Conservation (phyloP, 1,140 invertebrate genomes). For the Pemphigus obesinymphae region DNA sequence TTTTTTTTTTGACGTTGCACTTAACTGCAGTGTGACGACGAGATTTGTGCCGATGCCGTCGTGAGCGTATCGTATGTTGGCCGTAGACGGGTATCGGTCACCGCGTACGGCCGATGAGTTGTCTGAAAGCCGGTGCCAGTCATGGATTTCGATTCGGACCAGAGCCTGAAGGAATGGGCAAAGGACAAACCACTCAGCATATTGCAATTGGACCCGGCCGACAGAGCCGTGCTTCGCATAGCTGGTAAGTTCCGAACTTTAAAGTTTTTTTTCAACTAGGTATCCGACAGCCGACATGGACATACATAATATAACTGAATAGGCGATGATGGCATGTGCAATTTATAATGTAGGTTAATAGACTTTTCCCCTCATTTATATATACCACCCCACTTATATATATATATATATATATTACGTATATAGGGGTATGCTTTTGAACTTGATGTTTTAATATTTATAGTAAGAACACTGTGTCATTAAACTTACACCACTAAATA, state of each 20-base stretch:
- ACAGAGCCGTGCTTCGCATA: constrained; percentile 89
- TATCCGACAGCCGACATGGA: too few relatives aligned
- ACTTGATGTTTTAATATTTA: background rate
- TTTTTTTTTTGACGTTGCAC: background rate
- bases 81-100: constrained; percentile 25
- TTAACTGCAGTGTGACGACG: too few relatives aligned
- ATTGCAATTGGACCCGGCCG: constrained; percentile 87
- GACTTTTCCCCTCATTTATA: background rate
- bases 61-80: background rate
- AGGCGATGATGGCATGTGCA: background rate
- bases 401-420: too few relatives aligned
- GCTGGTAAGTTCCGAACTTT: too few relatives aligned
- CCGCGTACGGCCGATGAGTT: constrained; percentile 29
- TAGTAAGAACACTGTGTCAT: background rate
- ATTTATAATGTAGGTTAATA: background rate
- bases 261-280: background rate
- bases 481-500: background rate
- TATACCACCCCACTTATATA: too few relatives aligned
- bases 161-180: constrained; percentile 88
- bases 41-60: background rate
- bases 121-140: background rate
- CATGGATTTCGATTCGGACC: constrained; percentile 78
- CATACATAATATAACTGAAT: too few relatives aligned
- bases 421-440: too few relatives aligned
- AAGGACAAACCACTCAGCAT: constrained; percentile 93